These are phyloP conservation scores for Vipera latastei DNA, from an alignment of 2,797 vertebrate genomes.

Conservation along the genomic window DNA sequence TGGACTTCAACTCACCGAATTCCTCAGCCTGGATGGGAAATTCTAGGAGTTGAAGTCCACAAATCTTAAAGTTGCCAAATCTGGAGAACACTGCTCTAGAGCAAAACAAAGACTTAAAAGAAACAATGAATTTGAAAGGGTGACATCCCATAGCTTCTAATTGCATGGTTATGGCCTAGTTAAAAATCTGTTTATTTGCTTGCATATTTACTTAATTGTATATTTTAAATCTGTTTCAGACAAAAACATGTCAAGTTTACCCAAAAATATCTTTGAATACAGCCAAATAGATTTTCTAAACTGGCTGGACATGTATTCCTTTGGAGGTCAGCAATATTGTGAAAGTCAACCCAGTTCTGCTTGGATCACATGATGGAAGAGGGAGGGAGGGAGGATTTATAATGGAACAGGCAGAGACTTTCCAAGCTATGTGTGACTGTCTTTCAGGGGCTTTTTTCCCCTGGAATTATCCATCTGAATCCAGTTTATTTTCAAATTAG, in stretches of 20 bases:
- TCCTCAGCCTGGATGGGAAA: no score
- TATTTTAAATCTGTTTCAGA: background rate
- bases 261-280: background rate
- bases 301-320: background rate
- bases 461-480: background rate
- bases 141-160: background rate
- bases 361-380: background rate
- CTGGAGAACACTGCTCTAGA: no score
- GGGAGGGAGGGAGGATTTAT: background rate
- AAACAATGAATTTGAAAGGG: background rate
- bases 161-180: background rate
- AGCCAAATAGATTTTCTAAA: background rate
- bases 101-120: background rate
- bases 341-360: background rate
- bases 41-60: no score
- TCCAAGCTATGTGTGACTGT: background rate
- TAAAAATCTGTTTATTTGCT: background rate
- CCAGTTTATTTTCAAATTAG: background rate
- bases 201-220: background rate
- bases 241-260: background rate
- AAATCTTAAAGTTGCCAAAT: no score
- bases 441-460: background rate
- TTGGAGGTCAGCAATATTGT: background rate
- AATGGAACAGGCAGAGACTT: background rate
- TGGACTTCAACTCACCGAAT: no score